Conservation (phyloP, 2,888 invertebrate species). For the Steinernema carpocapsae region DNA sequence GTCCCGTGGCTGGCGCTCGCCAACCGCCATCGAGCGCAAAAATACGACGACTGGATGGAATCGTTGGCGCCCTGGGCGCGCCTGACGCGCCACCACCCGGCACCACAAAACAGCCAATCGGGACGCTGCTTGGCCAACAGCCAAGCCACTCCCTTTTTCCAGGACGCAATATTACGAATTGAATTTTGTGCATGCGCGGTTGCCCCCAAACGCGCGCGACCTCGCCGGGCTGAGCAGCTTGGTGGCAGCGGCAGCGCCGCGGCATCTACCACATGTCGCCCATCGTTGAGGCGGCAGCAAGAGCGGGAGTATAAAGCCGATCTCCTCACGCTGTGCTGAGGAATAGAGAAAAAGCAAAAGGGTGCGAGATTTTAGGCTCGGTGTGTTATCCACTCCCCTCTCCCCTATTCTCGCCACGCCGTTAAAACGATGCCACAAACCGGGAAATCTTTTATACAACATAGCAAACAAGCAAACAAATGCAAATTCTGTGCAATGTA, state of each 20-base stretch:
- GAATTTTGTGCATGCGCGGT: conserved; percentile 30
- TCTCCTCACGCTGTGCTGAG: neutral
- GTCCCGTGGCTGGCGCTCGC: conserved; percentile 15
- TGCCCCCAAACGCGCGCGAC: conserved; percentile 16
- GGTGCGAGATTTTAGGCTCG: neutral
- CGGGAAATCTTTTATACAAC: too few relatives aligned
- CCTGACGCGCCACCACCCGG: conserved; percentile 35
- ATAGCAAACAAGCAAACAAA: too few relatives aligned
- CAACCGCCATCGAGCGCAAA: conserved; percentile 32
- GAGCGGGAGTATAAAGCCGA: conserved; percentile 11
- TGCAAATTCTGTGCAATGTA: too few relatives aligned
- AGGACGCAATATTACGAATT: conserved; percentile 13
- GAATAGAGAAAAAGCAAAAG: neutral
- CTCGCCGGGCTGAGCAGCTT: neutral
- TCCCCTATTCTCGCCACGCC: neutral
- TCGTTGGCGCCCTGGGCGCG: conserved; percentile 29
- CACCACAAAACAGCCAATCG: conserved; percentile 26
- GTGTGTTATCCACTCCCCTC: neutral
- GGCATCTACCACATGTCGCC: conserved; percentile 31
- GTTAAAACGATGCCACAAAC: too few relatives aligned
- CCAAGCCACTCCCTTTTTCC: conserved; percentile 18
- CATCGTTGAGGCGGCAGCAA: neutral
- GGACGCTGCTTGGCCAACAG: conserved; percentile 5
- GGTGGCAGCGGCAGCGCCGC: neutral
- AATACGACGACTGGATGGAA: conserved; percentile 35